phyloP scores from a whole-genome alignment of 2,888 invertebrate genomes.

The Stenodema calcarata region DNA sequence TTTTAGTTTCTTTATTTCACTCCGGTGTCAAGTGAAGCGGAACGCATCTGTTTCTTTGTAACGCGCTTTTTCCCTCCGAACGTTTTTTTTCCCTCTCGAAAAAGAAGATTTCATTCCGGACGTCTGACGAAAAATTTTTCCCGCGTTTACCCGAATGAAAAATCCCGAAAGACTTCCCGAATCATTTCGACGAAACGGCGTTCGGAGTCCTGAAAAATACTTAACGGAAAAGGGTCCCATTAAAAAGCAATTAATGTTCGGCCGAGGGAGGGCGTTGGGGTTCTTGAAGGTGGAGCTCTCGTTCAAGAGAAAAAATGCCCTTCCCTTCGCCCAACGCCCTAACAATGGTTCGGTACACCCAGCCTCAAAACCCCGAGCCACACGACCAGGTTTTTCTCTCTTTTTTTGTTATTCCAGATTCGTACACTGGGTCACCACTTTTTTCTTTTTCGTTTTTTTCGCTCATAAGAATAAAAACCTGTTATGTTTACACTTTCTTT shows the following conservation, averaged over 20 bases:
- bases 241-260: constrained; percentile 47
- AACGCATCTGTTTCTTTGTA: constrained; percentile 39
- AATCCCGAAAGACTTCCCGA: background rate
- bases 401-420: constrained; percentile 42
- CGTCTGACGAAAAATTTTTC: background rate
- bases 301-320: constrained; percentile 27
- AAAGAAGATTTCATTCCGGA: constrained; percentile 10
- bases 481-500: constrained; percentile 36
- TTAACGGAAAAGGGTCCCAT: constrained; percentile 22
- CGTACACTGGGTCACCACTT: constrained; percentile 40
- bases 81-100: no score
- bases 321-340: constrained; percentile 13
- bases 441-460: no score
- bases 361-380: background rate
- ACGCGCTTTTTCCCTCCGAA: background rate
- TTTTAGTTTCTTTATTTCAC: background rate
- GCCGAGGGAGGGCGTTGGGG: background rate
- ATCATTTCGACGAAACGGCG: background rate
- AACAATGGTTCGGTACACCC: constrained; percentile 29
- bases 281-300: background rate
- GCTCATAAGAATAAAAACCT: constrained; percentile 24
- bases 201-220: background rate
- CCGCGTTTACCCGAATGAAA: background rate
- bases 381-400: constrained; percentile 6
- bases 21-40: constrained; percentile 33